Percentiles rank a stretch among this genome's conserved stretches.
Conservation (phyloP, 2,888 invertebrate genomes). For the Cetonia aurata region DNA sequence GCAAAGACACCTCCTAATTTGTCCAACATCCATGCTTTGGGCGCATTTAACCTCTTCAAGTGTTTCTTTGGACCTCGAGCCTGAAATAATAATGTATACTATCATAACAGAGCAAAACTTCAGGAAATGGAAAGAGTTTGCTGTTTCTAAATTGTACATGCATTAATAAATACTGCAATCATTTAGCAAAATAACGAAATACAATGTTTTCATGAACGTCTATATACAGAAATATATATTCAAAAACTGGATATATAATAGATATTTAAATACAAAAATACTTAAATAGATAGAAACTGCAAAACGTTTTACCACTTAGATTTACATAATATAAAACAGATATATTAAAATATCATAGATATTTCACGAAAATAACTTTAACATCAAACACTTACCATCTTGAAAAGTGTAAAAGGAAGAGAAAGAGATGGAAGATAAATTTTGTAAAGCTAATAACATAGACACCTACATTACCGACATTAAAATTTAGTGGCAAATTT, state of each 20-base stretch:
- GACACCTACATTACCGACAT: constrained; percentile 16
- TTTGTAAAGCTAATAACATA: constrained; percentile 6
- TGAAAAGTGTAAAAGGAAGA: constrained; percentile 54
- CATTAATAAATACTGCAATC: too few species aligned
- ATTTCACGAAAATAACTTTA: constrained; percentile 47
- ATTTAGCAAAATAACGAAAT: too few species aligned
- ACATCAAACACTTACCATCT: constrained; percentile 55
- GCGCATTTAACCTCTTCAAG: constrained; percentile 98
- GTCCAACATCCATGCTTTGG: constrained; percentile 99
- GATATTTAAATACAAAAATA: constrained; percentile 2
- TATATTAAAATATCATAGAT: constrained; percentile 36
- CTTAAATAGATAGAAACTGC: not conserved
- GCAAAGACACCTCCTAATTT: constrained; percentile 98
- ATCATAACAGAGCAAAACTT: constrained; percentile 2
- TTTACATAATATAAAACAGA: not conserved
- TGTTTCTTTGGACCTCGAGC: constrained; percentile 99
- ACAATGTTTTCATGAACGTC: too few species aligned
- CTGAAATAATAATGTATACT: constrained; percentile 69
- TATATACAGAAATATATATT: not conserved
- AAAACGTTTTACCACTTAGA: not conserved
- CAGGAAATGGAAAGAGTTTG: not conserved
- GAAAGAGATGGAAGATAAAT: constrained; percentile 43
- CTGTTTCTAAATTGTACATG: not conserved
- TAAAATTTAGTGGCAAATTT: not conserved
- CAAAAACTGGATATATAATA: not conserved